phyloP scores from a whole-genome alignment of 2,797 vertebrate species.

The Calcarius lapponicus region DNA sequence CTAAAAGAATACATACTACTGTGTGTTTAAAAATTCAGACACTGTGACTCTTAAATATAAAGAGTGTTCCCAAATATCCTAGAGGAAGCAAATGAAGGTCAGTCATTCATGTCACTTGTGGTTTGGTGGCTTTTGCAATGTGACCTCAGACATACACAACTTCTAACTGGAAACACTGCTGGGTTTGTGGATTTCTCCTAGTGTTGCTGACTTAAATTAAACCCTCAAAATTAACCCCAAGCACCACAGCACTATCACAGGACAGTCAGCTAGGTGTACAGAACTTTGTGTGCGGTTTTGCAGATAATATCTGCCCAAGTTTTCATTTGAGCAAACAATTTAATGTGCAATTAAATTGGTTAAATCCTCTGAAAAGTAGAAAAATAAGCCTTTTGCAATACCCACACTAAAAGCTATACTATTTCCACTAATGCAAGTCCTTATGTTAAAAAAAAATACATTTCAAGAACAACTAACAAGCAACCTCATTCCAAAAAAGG shows the following conservation, averaged over 20 bases:
- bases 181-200: not conserved
- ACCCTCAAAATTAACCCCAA: not conserved
- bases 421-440: not conserved
- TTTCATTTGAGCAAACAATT: not conserved
- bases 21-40: not conserved
- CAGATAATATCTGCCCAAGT: not conserved
- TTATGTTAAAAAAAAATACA: not conserved
- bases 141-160: not conserved
- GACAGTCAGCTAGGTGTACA: not conserved
- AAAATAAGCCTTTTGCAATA: not conserved
- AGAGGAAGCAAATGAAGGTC: slow-evolving; percentile 13
- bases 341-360: not conserved
- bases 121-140: not conserved
- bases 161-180: not conserved
- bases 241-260: not conserved
- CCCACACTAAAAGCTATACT: not conserved
- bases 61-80: not conserved
- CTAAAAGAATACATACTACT: not conserved
- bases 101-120: not conserved
- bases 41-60: not conserved
- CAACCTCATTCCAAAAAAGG: not conserved
- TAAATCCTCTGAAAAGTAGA: not conserved
- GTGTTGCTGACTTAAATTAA: not conserved
- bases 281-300: not conserved
- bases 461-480: not conserved